These are phyloP conservation scores for Tapera naevia DNA, from an alignment of 2,797 vertebrate genomes.

Conservation along the genomic window DNA sequence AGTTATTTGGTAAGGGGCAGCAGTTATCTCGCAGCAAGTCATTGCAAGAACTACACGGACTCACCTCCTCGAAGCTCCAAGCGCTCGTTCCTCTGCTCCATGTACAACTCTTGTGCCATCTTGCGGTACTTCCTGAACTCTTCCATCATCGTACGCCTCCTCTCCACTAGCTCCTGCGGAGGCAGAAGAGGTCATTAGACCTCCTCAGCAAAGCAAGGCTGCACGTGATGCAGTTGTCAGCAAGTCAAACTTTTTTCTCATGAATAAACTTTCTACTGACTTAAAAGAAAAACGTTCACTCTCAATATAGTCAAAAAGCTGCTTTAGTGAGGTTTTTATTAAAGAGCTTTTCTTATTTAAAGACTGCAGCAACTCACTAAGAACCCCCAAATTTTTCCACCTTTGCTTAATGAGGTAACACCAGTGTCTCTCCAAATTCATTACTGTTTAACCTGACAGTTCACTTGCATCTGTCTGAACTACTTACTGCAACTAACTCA, in stretches of 20 bases:
- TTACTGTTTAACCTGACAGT: background rate
- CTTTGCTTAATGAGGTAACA: background rate
- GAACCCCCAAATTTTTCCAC: background rate
- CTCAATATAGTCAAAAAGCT: background rate
- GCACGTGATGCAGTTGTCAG: rapidly evolving
- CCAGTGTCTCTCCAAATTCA: background rate
- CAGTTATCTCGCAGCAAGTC: background rate
- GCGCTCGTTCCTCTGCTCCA: slow-evolving; percentile 89
- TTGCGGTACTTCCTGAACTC: slow-evolving; percentile 92
- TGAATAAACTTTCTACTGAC: background rate
- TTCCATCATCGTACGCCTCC: slow-evolving; percentile 94
- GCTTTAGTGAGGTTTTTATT: background rate
- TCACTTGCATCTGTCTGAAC: background rate
- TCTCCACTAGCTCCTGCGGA: slow-evolving; percentile 91
- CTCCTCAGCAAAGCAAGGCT: background rate
- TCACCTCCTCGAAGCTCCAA: slow-evolving; percentile 93
- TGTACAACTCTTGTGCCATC: slow-evolving; percentile 80
- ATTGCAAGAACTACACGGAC: rapidly evolving
- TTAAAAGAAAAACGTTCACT: background rate
- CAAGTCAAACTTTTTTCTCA: background rate
- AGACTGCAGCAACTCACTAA: background rate
- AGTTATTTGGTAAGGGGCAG: background rate
- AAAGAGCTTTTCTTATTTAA: background rate
- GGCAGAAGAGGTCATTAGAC: background rate
- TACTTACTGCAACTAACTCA: background rate